Evolutionary conservation across 2,113 vertebrate species (phyloP).

Genomic region (Jacana jacana): DNA sequence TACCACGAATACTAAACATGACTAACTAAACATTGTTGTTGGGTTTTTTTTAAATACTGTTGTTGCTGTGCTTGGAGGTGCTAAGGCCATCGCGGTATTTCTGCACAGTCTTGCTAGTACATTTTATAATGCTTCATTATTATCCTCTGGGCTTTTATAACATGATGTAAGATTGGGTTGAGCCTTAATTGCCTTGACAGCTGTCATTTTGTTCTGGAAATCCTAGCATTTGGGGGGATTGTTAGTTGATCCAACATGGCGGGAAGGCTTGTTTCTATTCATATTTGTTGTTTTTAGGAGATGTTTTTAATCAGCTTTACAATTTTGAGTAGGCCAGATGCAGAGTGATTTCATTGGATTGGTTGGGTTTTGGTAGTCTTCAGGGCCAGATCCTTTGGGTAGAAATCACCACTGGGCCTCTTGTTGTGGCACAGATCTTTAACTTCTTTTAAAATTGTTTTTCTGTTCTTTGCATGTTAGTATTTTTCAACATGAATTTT

Average conservation of each 20-base stretch:
- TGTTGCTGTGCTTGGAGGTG: not conserved
- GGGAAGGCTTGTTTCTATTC: not conserved
- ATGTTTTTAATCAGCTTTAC: not conserved
- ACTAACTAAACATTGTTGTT: too few species aligned
- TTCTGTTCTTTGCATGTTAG: not conserved
- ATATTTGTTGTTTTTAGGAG: not conserved
- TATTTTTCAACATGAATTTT: not conserved
- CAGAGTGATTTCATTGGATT: not conserved
- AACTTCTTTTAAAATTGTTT: not conserved
- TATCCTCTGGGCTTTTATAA: not conserved
- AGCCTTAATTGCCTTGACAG: not conserved
- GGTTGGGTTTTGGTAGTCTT: not conserved
- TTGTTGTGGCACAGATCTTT: not conserved
- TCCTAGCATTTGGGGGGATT: not conserved
- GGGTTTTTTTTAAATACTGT: not conserved
- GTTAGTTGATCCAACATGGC: not conserved
- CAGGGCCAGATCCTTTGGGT: not conserved
- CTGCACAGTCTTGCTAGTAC: not conserved
- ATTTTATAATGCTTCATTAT: rapidly evolving
- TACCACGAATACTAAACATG: not conserved
- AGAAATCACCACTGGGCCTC: not conserved
- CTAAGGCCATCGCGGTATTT: not conserved
- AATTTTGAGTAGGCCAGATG: not conserved
- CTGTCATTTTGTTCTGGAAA: not conserved
- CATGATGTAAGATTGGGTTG: not conserved